Evolutionary conservation across 2,113 vertebrate genomes (phyloP).

Genomic region (Hepsetus odoe): DNA sequence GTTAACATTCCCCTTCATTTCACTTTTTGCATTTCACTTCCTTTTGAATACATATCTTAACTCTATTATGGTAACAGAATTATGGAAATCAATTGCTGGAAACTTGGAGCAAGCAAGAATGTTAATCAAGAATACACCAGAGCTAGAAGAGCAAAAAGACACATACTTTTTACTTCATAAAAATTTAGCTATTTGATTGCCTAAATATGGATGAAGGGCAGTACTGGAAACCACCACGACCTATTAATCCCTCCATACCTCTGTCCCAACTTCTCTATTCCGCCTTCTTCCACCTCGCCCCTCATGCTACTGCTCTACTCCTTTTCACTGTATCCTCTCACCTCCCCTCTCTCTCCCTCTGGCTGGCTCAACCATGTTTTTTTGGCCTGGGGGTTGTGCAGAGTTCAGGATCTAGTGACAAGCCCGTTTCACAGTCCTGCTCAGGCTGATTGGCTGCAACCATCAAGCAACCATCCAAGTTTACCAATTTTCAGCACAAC

Average conservation of each 20-base stretch:
- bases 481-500: conserved; percentile 19
- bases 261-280: conserved; percentile 44
- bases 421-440: conserved; percentile 47
- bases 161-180: conserved; percentile 51
- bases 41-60: conserved; percentile 54
- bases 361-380: conserved; percentile 67
- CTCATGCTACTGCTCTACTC: conserved; percentile 13
- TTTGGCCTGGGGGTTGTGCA: conserved; percentile 68
- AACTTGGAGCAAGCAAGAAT: conserved; percentile 63
- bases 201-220: conserved; percentile 62
- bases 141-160: conserved; percentile 61
- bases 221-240: conserved; percentile 56
- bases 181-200: conserved; percentile 58
- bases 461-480: conserved; percentile 17
- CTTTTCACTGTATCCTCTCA: conserved; percentile 35
- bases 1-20: conserved; percentile 47
- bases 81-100: conserved; percentile 68
- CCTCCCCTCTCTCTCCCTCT: conserved; percentile 53
- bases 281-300: conserved; percentile 5
- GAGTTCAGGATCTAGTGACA: conserved; percentile 76
- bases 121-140: too few relatives aligned
- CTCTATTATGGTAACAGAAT: conserved; percentile 66
- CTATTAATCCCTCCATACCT: conserved; percentile 52
- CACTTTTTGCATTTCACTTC: conserved; percentile 20
- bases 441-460: conserved; percentile 43